Evolutionary conservation across 1,140 invertebrate genomes (phyloP).

Genomic region (Stegodyphus dumicola): DNA sequence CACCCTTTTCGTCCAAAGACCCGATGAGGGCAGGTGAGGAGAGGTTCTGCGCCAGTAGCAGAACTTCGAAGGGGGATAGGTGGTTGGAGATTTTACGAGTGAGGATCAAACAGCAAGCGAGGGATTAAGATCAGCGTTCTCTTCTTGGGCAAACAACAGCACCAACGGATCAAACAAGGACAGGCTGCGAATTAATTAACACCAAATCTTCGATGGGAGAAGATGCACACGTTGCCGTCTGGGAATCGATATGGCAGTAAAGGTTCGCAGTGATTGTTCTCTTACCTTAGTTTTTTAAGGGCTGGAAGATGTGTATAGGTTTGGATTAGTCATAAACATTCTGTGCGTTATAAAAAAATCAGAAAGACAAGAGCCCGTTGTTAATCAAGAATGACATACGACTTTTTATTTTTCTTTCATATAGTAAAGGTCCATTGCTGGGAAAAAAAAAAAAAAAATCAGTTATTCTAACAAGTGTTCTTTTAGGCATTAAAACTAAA

Average conservation of each 20-base stretch:
- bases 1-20: not conserved
- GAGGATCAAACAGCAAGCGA: constrained; percentile 29
- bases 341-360: not conserved
- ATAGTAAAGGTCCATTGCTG: not conserved
- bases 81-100: not conserved
- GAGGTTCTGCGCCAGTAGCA: not conserved
- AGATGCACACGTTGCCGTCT: not conserved
- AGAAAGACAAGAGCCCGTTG: not conserved
- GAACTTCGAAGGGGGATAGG: too few relatives aligned
- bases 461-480: too few relatives aligned
- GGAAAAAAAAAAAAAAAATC: not conserved
- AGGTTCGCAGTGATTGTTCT: not conserved
- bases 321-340: not conserved
- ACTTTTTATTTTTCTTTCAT: not conserved
- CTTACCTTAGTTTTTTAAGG: not conserved
- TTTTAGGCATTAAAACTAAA: too few relatives aligned
- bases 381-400: not conserved
- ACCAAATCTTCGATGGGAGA: not conserved
- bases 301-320: not conserved
- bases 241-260: not conserved
- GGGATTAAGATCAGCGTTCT: constrained; percentile 6
- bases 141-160: constrained; percentile 3
- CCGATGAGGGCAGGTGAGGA: not conserved
- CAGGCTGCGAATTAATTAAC: constrained; percentile 16
- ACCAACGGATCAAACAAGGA: not conserved